phyloP scores from a whole-genome alignment of 2,888 invertebrate species.

The Phrixothrix hirtus region DNA sequence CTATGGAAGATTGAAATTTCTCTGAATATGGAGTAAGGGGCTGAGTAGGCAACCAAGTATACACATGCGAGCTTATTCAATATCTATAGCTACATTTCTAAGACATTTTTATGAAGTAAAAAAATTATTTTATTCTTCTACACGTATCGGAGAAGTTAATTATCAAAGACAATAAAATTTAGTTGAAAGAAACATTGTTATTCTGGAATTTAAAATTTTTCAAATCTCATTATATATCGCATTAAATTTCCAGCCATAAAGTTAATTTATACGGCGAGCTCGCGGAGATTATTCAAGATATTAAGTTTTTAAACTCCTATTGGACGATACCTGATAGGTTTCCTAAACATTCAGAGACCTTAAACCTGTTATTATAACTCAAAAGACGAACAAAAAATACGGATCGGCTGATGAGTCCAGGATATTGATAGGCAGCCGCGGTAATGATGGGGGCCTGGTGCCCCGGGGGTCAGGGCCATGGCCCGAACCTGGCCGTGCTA shows the following conservation, averaged over 20 bases:
- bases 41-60: constrained; percentile 1
- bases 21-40: constrained; percentile 5
- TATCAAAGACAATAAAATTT: too few relatives aligned
- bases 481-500: constrained; percentile 31
- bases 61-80: too few relatives aligned
- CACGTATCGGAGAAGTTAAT: too few relatives aligned
- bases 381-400: constrained; percentile 45
- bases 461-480: constrained; percentile 39
- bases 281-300: constrained; percentile 50
- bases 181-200: constrained; percentile 43
- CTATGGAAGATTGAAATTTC: too few relatives aligned
- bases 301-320: constrained; percentile 44
- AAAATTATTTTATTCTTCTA: too few relatives aligned
- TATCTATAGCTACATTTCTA: too few relatives aligned
- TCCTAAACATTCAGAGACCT: constrained; percentile 43
- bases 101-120: too few relatives aligned
- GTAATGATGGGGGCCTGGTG: constrained; percentile 39
- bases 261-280: constrained; percentile 50
- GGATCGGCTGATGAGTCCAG: constrained; percentile 35
- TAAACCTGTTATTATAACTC: constrained; percentile 52
- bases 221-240: constrained; percentile 52
- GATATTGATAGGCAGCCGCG: constrained; percentile 38
- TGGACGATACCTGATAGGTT: constrained; percentile 41
- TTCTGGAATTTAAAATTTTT: constrained; percentile 49
- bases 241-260: constrained; percentile 52